A percentile compares a stretch with the other conserved stretches of the same genome.
These are phyloP conservation scores for Paramuricea clavata DNA, from an alignment of 92 coral and sea anemone genomes.

Conservation along the genomic window DNA sequence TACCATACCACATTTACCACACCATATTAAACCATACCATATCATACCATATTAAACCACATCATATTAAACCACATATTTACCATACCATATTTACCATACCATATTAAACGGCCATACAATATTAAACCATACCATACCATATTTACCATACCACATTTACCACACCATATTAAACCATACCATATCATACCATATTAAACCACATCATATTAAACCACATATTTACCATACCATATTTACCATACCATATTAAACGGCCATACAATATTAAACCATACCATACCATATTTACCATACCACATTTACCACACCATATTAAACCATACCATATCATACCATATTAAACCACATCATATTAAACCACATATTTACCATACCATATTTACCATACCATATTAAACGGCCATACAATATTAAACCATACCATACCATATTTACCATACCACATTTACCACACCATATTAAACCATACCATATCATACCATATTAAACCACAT, in stretches of 20 bases:
- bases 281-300: neutral
- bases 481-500: too few relatives aligned
- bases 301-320: too few relatives aligned
- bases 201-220: neutral
- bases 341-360: neutral
- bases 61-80: neutral
- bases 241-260: too few relatives aligned
- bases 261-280: neutral
- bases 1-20: too few relatives aligned
- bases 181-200: neutral
- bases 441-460: too few relatives aligned
- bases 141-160: too few relatives aligned
- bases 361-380: neutral
- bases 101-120: too few relatives aligned
- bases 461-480: neutral
- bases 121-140: neutral
- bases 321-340: neutral
- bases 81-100: neutral
- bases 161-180: too few relatives aligned
- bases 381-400: too few relatives aligned
- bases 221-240: neutral
- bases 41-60: neutral
- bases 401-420: too few relatives aligned
- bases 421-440: too few relatives aligned
- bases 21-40: too few relatives aligned